A percentile compares a stretch with the other conserved stretches of the same genome.
phyloP scores from a whole-genome alignment of 2,113 vertebrate species.

The Greenwoodochromis staneri region DNA sequence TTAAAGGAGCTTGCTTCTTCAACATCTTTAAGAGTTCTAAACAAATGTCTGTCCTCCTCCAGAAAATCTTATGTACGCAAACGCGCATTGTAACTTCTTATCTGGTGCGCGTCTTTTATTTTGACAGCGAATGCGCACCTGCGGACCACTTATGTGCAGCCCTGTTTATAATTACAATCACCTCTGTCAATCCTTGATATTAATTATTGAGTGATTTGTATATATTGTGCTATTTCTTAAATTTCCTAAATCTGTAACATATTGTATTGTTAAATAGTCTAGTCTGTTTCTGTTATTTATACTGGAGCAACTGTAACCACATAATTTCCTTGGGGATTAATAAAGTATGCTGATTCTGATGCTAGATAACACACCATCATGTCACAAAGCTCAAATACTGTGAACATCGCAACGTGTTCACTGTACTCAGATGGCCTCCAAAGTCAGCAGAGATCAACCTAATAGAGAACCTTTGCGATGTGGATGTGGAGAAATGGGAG shows the following conservation, averaged over 20 bases:
- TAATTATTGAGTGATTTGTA: not conserved
- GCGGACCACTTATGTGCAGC: rapidly evolving
- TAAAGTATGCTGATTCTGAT: not conserved
- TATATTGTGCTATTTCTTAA: not conserved
- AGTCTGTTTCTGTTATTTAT: not conserved
- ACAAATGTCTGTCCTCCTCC: not conserved
- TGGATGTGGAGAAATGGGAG: not conserved
- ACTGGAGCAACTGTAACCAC: not conserved
- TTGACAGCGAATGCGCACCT: not conserved
- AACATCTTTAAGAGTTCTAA: not conserved
- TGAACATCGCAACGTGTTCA: not conserved
- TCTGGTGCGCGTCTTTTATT: not conserved
- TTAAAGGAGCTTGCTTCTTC: rapidly evolving
- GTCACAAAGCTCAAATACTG: not conserved
- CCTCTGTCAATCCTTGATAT: not conserved
- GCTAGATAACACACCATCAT: not conserved
- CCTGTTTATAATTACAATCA: not conserved
- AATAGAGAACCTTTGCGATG: not conserved
- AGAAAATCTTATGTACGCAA: not conserved
- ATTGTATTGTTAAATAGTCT: not conserved
- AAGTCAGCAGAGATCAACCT: not conserved
- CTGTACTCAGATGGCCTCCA: rapidly evolving
- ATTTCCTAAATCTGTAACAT: not conserved
- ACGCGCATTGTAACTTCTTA: rapidly evolving
- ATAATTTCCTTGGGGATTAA: not conserved